These are phyloP conservation scores for Garrulus glandarius DNA, from an alignment of 2,797 vertebrate genomes.

Conservation along the genomic window DNA sequence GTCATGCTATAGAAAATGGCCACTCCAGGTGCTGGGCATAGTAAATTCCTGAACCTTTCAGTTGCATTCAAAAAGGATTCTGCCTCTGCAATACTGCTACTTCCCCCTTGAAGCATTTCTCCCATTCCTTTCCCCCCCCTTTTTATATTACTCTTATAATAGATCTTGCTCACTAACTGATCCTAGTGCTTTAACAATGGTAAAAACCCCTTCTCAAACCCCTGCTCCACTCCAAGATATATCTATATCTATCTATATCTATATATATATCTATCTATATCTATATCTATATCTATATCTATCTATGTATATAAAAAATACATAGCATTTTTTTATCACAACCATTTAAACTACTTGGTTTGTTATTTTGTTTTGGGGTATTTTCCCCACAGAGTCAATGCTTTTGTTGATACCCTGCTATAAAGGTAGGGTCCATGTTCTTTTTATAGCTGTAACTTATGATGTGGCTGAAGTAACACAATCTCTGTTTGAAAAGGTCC, in stretches of 20 bases:
- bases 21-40: not conserved
- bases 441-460: not conserved
- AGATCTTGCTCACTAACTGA: not conserved
- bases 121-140: not conserved
- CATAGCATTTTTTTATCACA: not conserved
- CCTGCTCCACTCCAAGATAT: not conserved
- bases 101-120: not conserved
- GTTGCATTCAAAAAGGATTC: not conserved
- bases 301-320: rapidly evolving
- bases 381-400: not conserved
- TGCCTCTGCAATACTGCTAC: not conserved
- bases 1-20: rapidly evolving
- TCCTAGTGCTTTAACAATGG: not conserved
- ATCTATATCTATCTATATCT: too few species aligned
- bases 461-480: not conserved
- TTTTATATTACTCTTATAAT: not conserved
- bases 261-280: too few species aligned
- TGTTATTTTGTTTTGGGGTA: not conserved
- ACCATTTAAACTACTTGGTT: not conserved
- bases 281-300: too few species aligned
- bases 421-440: rapidly evolving
- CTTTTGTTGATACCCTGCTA: not conserved
- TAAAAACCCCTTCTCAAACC: not conserved
- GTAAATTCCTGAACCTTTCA: not conserved
- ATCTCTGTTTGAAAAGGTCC: not conserved